These are phyloP conservation scores for Lithophane semibrunnea DNA, from an alignment of 2,888 invertebrate species.

Conservation along the genomic window DNA sequence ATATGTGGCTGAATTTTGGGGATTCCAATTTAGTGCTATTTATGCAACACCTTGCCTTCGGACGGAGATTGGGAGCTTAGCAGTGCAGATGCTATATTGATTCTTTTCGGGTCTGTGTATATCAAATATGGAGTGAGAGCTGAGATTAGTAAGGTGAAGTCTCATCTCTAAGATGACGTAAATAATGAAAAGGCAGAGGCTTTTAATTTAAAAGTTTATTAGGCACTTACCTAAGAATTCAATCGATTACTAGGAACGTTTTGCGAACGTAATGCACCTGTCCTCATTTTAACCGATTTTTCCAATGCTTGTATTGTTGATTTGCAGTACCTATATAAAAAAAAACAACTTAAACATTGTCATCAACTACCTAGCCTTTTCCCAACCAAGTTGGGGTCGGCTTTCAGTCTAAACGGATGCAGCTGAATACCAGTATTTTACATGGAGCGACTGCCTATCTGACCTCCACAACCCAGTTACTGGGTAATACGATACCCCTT, in stretches of 20 bases:
- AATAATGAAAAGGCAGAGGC: neutral
- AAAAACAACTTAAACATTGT: no score
- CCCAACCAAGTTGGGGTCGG: no score
- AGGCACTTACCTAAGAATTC: neutral
- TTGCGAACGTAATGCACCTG: neutral
- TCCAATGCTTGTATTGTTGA: neutral
- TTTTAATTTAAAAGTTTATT: neutral
- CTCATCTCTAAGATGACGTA: neutral
- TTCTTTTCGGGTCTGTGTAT: constrained; percentile 15
- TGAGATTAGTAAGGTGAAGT: neutral
- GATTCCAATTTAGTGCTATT: constrained; percentile 83
- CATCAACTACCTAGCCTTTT: no score
- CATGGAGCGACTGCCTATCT: no score
- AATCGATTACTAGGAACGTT: neutral
- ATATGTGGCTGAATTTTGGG: constrained; percentile 79
- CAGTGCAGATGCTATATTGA: constrained; percentile 35
- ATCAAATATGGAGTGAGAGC: neutral
- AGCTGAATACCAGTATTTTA: no score
- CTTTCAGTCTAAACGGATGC: no score
- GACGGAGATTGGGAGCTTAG: constrained; percentile 68
- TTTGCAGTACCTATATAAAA: neutral
- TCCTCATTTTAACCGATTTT: neutral
- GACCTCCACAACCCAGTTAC: no score
- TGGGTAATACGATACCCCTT: no score
- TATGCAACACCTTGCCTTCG: constrained; percentile 79